A percentile compares a stretch with the other conserved stretches of the same genome.
Conservation (phyloP, 2,113 vertebrate species). For the Cnemophilus loriae region DNA sequence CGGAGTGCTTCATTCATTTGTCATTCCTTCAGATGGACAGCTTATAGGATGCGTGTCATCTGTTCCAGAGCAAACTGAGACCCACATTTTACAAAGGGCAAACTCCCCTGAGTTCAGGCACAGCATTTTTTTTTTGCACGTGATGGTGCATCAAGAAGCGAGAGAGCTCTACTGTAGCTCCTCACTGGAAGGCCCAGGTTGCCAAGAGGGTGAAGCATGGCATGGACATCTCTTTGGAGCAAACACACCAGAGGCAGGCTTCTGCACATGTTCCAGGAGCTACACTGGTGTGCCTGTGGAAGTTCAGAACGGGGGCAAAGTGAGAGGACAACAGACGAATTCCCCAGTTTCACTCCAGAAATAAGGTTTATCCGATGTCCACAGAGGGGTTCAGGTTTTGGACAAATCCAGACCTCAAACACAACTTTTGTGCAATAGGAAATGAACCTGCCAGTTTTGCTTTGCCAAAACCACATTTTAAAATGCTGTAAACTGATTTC, state of each 20-base stretch:
- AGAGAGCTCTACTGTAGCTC: not conserved
- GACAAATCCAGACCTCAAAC: not conserved
- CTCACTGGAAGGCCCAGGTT: not conserved
- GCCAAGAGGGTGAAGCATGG: not conserved
- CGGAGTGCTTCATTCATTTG: not conserved
- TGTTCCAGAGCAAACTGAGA: not conserved
- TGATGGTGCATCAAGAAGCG: not conserved
- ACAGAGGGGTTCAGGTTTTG: not conserved
- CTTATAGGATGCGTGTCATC: accelerated
- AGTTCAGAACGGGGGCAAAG: not conserved
- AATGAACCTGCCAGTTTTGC: not conserved
- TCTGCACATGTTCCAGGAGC: not conserved
- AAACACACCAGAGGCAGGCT: not conserved
- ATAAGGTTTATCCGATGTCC: not conserved
- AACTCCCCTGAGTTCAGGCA: not conserved
- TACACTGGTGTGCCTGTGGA: accelerated
- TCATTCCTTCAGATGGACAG: not conserved
- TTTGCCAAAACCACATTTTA: not conserved
- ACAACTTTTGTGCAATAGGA: not conserved
- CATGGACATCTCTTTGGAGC: not conserved
- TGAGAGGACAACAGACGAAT: accelerated
- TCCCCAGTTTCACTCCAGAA: not conserved
- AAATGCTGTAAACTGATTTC: not conserved
- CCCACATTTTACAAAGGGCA: not conserved
- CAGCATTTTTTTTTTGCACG: not conserved